Conservation (phyloP, 2,113 vertebrate genomes). For the Leptobrachium leishanense region DNA sequence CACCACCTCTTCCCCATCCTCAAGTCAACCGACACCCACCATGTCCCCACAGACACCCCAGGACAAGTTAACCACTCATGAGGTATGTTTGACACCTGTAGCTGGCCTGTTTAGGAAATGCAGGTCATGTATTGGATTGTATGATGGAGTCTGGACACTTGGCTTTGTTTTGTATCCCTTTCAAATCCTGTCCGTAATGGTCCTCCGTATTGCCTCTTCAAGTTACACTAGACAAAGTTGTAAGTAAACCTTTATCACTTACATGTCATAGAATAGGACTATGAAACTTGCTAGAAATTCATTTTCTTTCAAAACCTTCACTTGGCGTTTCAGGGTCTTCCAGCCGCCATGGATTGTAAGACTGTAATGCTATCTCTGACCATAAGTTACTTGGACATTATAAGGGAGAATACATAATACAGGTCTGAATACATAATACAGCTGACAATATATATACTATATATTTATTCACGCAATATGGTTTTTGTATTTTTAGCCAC, state of each 20-base stretch:
- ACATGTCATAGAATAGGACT: too few species aligned
- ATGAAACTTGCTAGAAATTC: too few species aligned
- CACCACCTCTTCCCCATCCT: conserved; percentile 88
- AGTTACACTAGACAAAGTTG: not conserved
- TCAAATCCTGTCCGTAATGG: not conserved
- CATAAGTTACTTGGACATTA: too few species aligned
- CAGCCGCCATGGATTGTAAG: too few species aligned
- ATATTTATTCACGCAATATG: too few species aligned
- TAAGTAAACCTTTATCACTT: not conserved
- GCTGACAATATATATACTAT: too few species aligned
- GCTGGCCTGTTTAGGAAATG: conserved; percentile 77
- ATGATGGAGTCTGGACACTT: conserved; percentile 24
- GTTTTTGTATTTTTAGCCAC: too few species aligned
- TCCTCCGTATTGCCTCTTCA: not conserved
- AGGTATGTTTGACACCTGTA: conserved; percentile 88
- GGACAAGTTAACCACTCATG: conserved; percentile 92
- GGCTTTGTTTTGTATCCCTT: conserved; percentile 27
- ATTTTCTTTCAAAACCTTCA: too few species aligned
- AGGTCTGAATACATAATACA: too few species aligned
- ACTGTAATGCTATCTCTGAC: too few species aligned
- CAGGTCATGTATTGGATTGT: conserved; percentile 45
- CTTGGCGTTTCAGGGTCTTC: too few species aligned
- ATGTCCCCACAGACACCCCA: conserved; percentile 96
- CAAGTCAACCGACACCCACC: conserved; percentile 93
- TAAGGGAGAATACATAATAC: too few species aligned